A percentile compares a stretch with the other conserved stretches of the same genome.
These are phyloP conservation scores for Coreius guichenoti DNA, from an alignment of 2,797 vertebrate species.

Conservation along the genomic window DNA sequence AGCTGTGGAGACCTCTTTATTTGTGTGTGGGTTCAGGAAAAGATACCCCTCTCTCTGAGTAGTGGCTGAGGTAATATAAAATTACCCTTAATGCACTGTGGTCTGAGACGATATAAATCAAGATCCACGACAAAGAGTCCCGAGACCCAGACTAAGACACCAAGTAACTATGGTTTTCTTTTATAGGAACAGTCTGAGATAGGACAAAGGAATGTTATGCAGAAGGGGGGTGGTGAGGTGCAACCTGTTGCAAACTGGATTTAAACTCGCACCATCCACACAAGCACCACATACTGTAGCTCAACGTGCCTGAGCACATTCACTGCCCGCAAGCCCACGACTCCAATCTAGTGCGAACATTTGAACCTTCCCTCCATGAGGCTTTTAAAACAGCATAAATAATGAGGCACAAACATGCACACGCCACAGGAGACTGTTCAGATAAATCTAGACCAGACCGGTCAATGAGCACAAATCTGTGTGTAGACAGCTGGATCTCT, in stretches of 20 bases:
- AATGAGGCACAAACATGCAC: slow-evolving; percentile 30
- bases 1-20: neutral
- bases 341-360: slow-evolving; percentile 16
- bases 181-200: neutral
- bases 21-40: neutral
- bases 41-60: neutral
- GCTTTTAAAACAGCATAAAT: slow-evolving; percentile 5
- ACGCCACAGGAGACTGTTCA: slow-evolving; percentile 46
- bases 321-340: neutral
- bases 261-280: neutral
- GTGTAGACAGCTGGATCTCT: slow-evolving; percentile 55
- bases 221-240: neutral
- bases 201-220: neutral
- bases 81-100: neutral
- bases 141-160: neutral
- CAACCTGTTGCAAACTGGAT: neutral
- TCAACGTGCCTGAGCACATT: neutral
- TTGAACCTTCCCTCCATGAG: neutral
- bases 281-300: neutral
- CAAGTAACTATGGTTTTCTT: neutral
- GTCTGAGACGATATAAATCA: neutral
- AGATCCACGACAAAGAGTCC: neutral
- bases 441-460: slow-evolving; percentile 47
- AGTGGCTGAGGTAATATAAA: neutral
- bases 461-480: slow-evolving; percentile 56